These are phyloP conservation scores for Hipparchia sbordonii DNA, from an alignment of 2,888 invertebrate genomes.

Conservation along the genomic window DNA sequence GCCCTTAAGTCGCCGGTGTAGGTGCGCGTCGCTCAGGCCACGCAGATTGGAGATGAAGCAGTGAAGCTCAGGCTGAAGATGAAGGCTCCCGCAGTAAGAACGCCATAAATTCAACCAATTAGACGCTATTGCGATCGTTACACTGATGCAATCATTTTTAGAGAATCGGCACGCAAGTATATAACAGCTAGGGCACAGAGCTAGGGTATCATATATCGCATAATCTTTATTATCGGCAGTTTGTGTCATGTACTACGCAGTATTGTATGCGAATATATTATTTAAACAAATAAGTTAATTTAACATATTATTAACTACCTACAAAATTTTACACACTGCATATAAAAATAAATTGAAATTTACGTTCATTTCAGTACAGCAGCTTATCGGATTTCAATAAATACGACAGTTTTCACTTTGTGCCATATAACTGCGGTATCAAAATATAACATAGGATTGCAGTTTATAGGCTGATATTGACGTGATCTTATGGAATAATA, in stretches of 20 bases:
- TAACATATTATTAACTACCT: background rate
- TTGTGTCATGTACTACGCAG: background rate
- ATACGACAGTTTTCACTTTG: slow-evolving; percentile 35
- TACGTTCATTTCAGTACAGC: slow-evolving; percentile 23
- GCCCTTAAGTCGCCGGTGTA: too few relatives aligned
- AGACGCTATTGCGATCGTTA: too few relatives aligned
- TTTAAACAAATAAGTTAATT: slow-evolving; percentile 17
- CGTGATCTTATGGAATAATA: background rate
- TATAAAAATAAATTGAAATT: slow-evolving; percentile 31
- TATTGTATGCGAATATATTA: background rate
- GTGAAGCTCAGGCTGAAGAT: too few relatives aligned
- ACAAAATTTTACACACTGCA: slow-evolving; percentile 12
- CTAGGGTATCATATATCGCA: background rate
- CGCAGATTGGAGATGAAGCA: too few relatives aligned
- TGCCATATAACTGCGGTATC: slow-evolving; percentile 36
- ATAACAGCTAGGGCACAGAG: too few relatives aligned
- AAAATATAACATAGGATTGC: slow-evolving; percentile 7
- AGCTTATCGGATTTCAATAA: slow-evolving; percentile 37
- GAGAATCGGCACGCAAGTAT: too few relatives aligned
- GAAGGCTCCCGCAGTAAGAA: too few relatives aligned
- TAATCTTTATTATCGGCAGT: background rate
- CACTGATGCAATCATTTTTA: too few relatives aligned
- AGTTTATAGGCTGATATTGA: background rate
- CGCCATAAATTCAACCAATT: too few relatives aligned
- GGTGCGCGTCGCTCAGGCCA: too few relatives aligned